Conservation (phyloP, 1,140 invertebrate genomes). For the Campoletis sonorensis region DNA sequence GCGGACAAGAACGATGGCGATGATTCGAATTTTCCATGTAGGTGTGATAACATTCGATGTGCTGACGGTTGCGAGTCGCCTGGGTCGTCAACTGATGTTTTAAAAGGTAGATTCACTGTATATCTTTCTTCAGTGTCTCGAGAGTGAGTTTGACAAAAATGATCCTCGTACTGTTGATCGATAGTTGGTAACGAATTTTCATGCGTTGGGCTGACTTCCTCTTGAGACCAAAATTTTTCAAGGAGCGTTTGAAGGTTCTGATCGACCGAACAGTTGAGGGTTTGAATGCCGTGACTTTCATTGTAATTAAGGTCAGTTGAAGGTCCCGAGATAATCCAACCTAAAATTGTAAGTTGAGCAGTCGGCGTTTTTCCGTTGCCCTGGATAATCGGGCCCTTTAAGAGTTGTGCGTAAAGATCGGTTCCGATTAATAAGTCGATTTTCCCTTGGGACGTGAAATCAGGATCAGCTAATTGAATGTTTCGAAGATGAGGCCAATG, state of each 20-base stretch:
- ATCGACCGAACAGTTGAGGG: not conserved
- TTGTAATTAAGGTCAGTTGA: not conserved
- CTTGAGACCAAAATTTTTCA: slow-evolving; percentile 28
- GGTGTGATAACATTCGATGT: not conserved
- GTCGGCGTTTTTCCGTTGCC: not conserved
- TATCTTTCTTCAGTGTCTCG: no score
- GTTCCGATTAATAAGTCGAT: not conserved
- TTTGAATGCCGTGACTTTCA: no score
- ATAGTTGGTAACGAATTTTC: not conserved
- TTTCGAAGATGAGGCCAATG: slow-evolving; percentile 1
- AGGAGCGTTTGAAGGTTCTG: not conserved
- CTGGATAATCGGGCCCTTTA: not conserved
- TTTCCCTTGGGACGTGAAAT: not conserved
- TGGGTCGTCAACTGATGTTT: not conserved
- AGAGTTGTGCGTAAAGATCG: not conserved
- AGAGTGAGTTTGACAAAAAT: slow-evolving; percentile 44
- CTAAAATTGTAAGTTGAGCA: slow-evolving; percentile 20
- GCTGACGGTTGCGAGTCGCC: not conserved
- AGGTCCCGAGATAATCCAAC: slow-evolving; percentile 35
- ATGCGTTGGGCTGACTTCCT: not conserved
- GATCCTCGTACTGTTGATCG: slow-evolving; percentile 17
- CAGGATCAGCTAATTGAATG: slow-evolving; percentile 14
- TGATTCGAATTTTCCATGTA: not conserved
- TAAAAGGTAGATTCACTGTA: no score
- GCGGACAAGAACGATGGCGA: not conserved